Conservation (phyloP, 1,140 invertebrate genomes). For the Pomacea maculata region DNA sequence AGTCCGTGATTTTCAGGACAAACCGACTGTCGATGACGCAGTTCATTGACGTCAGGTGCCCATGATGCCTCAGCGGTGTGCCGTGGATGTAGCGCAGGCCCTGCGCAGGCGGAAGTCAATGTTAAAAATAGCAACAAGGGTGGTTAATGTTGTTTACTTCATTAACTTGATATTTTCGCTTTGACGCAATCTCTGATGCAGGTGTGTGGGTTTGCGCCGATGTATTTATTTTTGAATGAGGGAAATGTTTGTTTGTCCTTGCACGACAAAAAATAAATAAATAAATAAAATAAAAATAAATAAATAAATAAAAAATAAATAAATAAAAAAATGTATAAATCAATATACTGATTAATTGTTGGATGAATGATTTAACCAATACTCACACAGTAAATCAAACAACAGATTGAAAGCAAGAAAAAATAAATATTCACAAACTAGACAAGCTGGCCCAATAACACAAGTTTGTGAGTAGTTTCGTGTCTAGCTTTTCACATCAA, state of each 20-base stretch:
- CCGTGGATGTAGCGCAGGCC: slow-evolving; percentile 77
- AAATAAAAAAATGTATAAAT: background rate
- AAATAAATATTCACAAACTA: too few relatives aligned
- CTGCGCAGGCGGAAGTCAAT: slow-evolving; percentile 29
- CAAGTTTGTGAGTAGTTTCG: too few relatives aligned
- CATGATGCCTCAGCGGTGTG: slow-evolving; percentile 84
- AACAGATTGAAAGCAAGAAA: too few relatives aligned
- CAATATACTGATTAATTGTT: background rate
- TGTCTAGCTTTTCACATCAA: too few relatives aligned
- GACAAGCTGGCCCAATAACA: too few relatives aligned
- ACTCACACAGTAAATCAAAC: too few relatives aligned
- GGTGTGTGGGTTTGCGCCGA: background rate
- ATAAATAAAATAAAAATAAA: background rate
- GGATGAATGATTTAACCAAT: too few relatives aligned
- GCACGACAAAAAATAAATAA: background rate
- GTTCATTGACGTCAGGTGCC: slow-evolving; percentile 87
- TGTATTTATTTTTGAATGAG: background rate
- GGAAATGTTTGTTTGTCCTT: slow-evolving; percentile 1
- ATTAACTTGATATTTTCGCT: background rate
- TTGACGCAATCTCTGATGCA: background rate
- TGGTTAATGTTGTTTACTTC: background rate
- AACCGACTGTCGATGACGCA: slow-evolving; percentile 93
- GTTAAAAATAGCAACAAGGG: background rate
- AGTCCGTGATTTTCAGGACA: slow-evolving; percentile 93
- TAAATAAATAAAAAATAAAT: background rate